Evolutionary conservation across 2,113 vertebrate genomes (phyloP), one percentile per base, ranked within the genome.

Genomic region (Hepsetus odoe): DNA sequence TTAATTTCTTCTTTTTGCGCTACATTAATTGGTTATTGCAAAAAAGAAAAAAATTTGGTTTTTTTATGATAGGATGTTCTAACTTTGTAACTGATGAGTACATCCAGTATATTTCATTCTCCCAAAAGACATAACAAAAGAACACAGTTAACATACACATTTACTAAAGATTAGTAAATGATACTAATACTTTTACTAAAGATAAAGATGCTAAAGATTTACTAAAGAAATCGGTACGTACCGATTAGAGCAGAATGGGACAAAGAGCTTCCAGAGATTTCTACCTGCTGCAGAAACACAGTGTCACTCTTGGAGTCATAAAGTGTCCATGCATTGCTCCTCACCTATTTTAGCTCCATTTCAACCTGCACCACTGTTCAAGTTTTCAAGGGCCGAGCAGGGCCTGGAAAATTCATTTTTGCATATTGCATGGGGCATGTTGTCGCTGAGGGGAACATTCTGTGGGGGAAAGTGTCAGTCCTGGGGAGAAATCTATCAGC

Each of bases 401-500:
- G 30, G 18, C 20, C n/a, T n/a, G 56, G 74, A 8, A 40, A 24
- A 80, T 86, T 75, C 76, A 82, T 86, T 70, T 83, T 84, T 65
- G 88, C 74, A 84, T 77, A 85, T 85, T 82, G 77, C 75, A 62
- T 5, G 58, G 59, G 65, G 69, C 56, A 77, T 79, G 64, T 67
- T 77, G 85, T 83, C 59, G 58, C 78, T 76, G 35, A 70, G 33
- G 72, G 82, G 77, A 59, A 67, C 51, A 51, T 61, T 55, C 73
- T 40, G 76, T 72, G 75, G 33, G 40, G 59, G 59, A 80, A 75
- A 66, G 84, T 80, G 55, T 80, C 44, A 69, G 74, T 72, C 78
- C 80, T 42, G 61, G 55, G 55, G 80, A 73, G 64, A 84, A 75
- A 85, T 87, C 78, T 83, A 77, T 87, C 80, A 84, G 82, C 84